phyloP scores from a whole-genome alignment of 2,113 vertebrate species.

The Chauna torquata region DNA sequence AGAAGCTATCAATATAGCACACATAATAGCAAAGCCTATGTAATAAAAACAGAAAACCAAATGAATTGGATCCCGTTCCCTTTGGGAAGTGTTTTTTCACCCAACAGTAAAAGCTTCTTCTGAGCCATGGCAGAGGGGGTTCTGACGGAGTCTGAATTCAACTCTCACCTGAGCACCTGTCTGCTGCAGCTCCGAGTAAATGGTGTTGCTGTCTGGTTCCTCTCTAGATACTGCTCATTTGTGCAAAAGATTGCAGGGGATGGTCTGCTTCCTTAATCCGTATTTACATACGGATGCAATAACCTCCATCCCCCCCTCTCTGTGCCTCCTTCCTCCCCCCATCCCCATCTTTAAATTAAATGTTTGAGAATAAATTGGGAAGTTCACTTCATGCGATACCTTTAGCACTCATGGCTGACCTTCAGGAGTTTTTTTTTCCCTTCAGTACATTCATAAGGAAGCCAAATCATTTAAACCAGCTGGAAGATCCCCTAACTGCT shows the following conservation, averaged over 20 bases:
- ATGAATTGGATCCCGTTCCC: background rate
- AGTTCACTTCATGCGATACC: background rate
- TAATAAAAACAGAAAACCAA: background rate
- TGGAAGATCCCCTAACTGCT: constrained; percentile 34
- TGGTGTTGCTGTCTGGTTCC: background rate
- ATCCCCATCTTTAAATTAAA: background rate
- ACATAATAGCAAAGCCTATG: background rate
- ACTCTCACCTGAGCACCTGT: background rate
- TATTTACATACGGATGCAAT: background rate
- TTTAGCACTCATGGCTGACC: background rate
- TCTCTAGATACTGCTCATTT: background rate
- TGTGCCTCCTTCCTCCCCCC: background rate
- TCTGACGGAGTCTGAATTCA: background rate
- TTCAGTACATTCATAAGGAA: background rate
- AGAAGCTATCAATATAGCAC: background rate
- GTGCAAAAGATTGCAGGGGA: background rate
- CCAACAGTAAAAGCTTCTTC: background rate
- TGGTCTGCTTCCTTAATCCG: background rate
- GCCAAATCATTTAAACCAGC: constrained; percentile 37
- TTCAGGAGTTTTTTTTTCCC: background rate
- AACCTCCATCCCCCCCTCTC: background rate
- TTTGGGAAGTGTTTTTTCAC: background rate
- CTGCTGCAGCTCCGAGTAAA: background rate
- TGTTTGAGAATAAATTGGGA: background rate
- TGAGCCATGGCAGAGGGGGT: background rate